A percentile compares a stretch with the other conserved stretches of the same genome.
Conservation (phyloP, 2,113 vertebrate species). For the Oreotrochilus melanogaster region DNA sequence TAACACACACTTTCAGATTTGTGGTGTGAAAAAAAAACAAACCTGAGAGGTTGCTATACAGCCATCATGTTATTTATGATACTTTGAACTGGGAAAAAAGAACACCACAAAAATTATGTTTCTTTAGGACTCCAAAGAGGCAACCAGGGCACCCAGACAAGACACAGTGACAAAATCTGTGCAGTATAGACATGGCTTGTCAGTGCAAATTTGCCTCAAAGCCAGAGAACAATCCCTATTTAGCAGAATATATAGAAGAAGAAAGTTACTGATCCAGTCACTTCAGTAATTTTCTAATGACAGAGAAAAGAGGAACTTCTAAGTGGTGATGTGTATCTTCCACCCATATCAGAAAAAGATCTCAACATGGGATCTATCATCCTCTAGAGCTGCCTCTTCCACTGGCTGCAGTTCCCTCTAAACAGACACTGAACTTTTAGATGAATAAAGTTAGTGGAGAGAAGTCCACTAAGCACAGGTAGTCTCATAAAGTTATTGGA, state of each 20-base stretch:
- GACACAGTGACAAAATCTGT: neutral
- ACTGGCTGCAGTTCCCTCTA: neutral
- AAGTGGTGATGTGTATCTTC: neutral
- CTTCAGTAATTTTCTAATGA: neutral
- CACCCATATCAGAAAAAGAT: neutral
- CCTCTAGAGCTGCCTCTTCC: neutral
- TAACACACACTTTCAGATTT: neutral
- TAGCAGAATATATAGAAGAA: neutral
- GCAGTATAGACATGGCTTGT: neutral
- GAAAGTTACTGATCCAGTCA: rapidly evolving
- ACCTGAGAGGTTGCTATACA: neutral
- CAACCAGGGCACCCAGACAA: neutral
- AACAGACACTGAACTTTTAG: neutral
- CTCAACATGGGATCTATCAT: neutral
- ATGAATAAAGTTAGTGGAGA: neutral
- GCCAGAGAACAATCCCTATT: neutral
- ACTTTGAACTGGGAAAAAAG: neutral
- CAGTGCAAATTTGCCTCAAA: neutral
- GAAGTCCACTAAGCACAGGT: neutral
- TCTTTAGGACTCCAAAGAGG: neutral
- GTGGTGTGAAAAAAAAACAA: neutral
- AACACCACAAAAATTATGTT: rapidly evolving
- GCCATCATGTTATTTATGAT: neutral
- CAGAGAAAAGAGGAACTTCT: neutral
- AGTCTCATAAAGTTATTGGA: neutral